Conservation (phyloP, 2,888 invertebrate species). For the Cerceris ruficornis region DNA sequence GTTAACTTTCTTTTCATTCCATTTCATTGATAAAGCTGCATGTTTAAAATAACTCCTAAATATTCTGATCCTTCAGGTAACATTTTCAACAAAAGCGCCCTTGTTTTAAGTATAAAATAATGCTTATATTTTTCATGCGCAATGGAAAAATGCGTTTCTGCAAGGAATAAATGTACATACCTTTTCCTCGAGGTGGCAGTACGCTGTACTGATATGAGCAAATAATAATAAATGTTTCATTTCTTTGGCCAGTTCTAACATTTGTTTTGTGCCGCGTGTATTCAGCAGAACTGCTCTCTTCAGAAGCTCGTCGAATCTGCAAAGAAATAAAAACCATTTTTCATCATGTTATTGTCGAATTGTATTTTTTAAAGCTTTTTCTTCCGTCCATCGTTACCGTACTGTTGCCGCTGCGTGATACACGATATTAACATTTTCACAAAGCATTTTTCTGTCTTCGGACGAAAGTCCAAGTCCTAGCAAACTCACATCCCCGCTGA, state of each 20-base stretch:
- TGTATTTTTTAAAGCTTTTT: not conserved
- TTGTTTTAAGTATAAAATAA: no score
- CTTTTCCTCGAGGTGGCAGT: constrained; percentile 89
- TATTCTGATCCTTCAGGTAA: no score
- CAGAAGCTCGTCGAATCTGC: constrained; percentile 94
- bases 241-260: constrained; percentile 91
- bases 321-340: constrained; percentile 51
- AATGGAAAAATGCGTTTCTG: no score
- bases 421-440: constrained; percentile 90
- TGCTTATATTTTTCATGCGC: no score
- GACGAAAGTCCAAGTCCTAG: constrained; percentile 87
- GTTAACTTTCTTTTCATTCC: no score
- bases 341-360: not conserved
- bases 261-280: constrained; percentile 93
- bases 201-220: constrained; percentile 93
- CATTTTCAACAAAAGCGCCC: no score
- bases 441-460: constrained; percentile 85
- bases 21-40: no score
- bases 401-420: constrained; percentile 87
- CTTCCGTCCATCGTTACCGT: constrained; percentile 64
- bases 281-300: constrained; percentile 95
- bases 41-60: no score
- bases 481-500: constrained; percentile 88
- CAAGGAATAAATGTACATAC: constrained; percentile 51
- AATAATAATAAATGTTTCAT: constrained; percentile 88